Evolutionary conservation across 2,888 invertebrate species (phyloP), one percentile per base, ranked within the genome.

Genomic region (Eremobia ochroleuca): DNA sequence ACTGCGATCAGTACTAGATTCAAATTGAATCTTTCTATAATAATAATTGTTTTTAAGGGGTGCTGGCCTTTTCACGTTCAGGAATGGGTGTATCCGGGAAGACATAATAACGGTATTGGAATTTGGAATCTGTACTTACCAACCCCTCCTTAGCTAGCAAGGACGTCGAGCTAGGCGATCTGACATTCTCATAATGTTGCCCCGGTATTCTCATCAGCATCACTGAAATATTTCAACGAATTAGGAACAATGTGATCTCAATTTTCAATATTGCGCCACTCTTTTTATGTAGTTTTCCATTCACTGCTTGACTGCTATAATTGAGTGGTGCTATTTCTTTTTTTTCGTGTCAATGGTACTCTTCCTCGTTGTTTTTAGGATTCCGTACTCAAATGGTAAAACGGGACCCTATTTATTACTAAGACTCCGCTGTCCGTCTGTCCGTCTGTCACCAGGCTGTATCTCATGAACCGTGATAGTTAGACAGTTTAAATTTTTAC

Each of bases 191-290:
- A 73, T 97, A 97, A 85, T 97, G 97, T 76, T 96, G 97, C 3
- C 97, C 97, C 0, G 97, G 97, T 66, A 97, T 95, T 73, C 97
- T 92, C 96, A 97, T 96, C 59, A 97, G 88, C 97, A 97, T 96
- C 55, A 97, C 97, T 97, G 81, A 65, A 89, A 85, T 31, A 31
- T 21, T n/a, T 28, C 1, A 46, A 34, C 43, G 1, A 28, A n/a
- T 65, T 18, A 34, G 15, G 28, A 34, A 25, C 2, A 65, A 59
- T n/a, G 18, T 37, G 4, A 15, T 43, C 13, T 34, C 4, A 21
- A 55, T 55, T 61, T 76, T 31, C 4, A 49, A 59, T 37, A 34
- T 13, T 0, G 13, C 6, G 0, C 46, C 34, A 49, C 21, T 46
- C 2, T 49, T 49, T 49, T 49, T 6, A 6, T 46, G 46, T 46